Percentiles rank a stretch among this genome's conserved stretches.
Conservation (phyloP, 2,113 vertebrate genomes). For the Brachypteracias leptosomus region DNA sequence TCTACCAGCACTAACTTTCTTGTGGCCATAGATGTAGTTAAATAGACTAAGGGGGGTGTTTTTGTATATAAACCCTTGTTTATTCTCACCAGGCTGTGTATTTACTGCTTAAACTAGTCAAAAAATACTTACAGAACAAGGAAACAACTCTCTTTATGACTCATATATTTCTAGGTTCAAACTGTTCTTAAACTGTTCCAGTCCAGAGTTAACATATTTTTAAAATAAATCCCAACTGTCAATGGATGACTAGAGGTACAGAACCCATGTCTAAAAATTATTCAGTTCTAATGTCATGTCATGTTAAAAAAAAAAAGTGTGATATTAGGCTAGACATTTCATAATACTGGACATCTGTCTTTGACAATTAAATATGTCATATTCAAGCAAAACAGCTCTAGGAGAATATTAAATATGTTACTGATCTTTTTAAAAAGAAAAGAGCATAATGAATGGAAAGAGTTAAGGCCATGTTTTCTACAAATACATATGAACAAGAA, state of each 20-base stretch:
- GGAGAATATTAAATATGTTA: not conserved
- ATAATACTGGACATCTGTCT: not conserved
- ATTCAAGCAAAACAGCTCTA: not conserved
- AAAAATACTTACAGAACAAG: not conserved
- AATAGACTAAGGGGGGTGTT: not conserved
- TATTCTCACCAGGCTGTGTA: not conserved
- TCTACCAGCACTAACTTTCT: not conserved
- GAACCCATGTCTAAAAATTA: not conserved
- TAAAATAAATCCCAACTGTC: slow-evolving; percentile 15
- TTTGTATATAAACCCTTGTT: not conserved
- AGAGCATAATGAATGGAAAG: not conserved
- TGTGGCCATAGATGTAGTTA: not conserved
- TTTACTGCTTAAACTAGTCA: not conserved
- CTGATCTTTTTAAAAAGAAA: not conserved
- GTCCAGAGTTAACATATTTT: not conserved
- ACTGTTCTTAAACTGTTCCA: not conserved
- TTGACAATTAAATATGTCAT: slow-evolving; percentile 5
- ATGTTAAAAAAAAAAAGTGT: not conserved
- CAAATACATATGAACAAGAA: not conserved
- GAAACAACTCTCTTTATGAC: not conserved
- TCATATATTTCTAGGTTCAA: slow-evolving; percentile 1
- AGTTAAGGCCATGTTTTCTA: not conserved
- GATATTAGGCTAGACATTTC: not conserved
- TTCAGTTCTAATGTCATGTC: not conserved
- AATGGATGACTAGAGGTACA: not conserved